phyloP scores from a whole-genome alignment of 1,140 invertebrate species.

The Maconellicoccus hirsutus region DNA sequence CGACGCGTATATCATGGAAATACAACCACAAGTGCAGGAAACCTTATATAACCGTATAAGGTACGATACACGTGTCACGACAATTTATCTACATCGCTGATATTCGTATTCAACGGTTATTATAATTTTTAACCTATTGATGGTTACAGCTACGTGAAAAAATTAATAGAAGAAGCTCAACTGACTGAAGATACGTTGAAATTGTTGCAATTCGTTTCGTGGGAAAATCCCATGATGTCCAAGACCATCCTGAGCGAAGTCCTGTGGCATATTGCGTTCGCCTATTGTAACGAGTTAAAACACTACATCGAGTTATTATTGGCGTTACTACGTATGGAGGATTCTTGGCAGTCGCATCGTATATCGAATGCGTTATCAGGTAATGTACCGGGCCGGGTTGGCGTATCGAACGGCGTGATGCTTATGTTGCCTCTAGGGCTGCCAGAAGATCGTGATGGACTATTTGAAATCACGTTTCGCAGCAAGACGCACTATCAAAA shows the following conservation, averaged over 20 bases:
- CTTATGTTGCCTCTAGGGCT: constrained; percentile 44
- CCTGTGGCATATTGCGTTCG: constrained; percentile 86
- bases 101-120: too few relatives aligned
- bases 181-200: constrained; percentile 80
- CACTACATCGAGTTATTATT: constrained; percentile 83
- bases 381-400: constrained; percentile 29
- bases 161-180: constrained; percentile 87
- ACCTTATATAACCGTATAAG: constrained; percentile 25
- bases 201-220: constrained; percentile 82
- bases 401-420: background rate
- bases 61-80: too few relatives aligned
- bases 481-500: constrained; percentile 93
- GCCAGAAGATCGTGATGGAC: constrained; percentile 79
- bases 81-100: too few relatives aligned
- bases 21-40: constrained; percentile 24
- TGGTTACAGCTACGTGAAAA: constrained; percentile 73
- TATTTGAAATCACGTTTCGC: constrained; percentile 83
- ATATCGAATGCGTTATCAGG: constrained; percentile 85
- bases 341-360: constrained; percentile 89
- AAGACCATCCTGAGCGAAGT: constrained; percentile 76
- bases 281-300: constrained; percentile 85
- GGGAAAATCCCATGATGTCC: constrained; percentile 92
- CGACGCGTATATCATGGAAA: constrained; percentile 24
- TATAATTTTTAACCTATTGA: background rate
- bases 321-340: constrained; percentile 77